Percentiles rank a stretch among this genome's conserved stretches.
phyloP scores from a whole-genome alignment of 2,113 vertebrate genomes.

The Psophia crepitans region DNA sequence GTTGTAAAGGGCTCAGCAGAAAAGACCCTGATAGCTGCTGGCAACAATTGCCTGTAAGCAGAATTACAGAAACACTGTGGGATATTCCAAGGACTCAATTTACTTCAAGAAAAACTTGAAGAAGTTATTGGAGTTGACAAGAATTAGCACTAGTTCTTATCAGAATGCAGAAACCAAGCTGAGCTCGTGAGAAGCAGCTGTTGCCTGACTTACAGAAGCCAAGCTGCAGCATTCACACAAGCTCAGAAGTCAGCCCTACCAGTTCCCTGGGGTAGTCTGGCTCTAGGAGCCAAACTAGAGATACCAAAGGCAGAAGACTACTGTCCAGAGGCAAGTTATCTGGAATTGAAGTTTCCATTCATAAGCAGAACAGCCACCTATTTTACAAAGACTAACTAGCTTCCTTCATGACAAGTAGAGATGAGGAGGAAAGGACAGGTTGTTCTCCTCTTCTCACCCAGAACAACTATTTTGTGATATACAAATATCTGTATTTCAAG shows the following conservation, averaged over 20 bases:
- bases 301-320: neutral
- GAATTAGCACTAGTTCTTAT: neutral
- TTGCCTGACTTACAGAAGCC: neutral
- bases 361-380: neutral
- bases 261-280: accelerated
- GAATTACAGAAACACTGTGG: neutral
- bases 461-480: neutral
- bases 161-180: neutral
- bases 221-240: neutral
- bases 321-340: neutral
- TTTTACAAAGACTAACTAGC: neutral
- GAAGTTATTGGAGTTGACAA: neutral
- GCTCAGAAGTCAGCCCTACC: neutral
- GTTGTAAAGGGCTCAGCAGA: neutral
- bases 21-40: neutral
- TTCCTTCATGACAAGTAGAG: neutral
- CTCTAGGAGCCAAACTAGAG: neutral
- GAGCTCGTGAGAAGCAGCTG: neutral
- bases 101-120: neutral
- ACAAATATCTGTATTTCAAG: neutral
- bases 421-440: neutral
- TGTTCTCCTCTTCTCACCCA: neutral
- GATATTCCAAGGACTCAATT: neutral
- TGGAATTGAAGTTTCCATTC: neutral
- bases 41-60: neutral